Percentiles rank a stretch among this genome's conserved stretches.
Evolutionary conservation across 2,113 vertebrate genomes (phyloP).

Genomic region (Sitta europaea): DNA sequence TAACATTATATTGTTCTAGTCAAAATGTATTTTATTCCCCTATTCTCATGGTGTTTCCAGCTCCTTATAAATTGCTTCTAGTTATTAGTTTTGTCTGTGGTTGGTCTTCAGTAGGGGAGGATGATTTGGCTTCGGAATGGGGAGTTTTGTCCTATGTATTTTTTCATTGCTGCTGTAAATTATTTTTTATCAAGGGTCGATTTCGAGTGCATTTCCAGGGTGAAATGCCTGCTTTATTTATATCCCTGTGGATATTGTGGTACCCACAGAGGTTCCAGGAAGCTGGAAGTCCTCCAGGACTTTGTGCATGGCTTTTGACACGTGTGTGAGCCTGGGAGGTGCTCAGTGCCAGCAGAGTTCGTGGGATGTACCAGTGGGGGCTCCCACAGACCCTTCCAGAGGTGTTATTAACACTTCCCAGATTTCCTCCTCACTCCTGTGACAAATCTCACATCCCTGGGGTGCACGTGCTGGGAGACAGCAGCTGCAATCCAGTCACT

Average conservation of each 20-base stretch:
- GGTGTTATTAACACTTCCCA: not conserved
- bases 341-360: rapidly evolving
- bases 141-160: not conserved
- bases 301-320: not conserved
- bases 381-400: not conserved
- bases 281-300: not conserved
- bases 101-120: not conserved
- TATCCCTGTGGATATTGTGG: not conserved
- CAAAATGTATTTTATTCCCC: not conserved
- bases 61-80: not conserved
- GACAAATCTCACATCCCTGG: not conserved
- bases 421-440: not conserved
- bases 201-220: not conserved
- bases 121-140: not conserved
- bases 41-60: not conserved
- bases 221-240: not conserved
- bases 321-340: not conserved
- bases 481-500: rapidly evolving
- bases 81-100: conserved; percentile 40
- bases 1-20: not conserved
- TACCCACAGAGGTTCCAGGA: not conserved
- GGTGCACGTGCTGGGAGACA: not conserved
- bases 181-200: not conserved
- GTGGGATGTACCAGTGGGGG: not conserved
- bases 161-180: not conserved